Evolutionary conservation across 2,113 vertebrate species (phyloP).

Genomic region (Channa maculata): DNA sequence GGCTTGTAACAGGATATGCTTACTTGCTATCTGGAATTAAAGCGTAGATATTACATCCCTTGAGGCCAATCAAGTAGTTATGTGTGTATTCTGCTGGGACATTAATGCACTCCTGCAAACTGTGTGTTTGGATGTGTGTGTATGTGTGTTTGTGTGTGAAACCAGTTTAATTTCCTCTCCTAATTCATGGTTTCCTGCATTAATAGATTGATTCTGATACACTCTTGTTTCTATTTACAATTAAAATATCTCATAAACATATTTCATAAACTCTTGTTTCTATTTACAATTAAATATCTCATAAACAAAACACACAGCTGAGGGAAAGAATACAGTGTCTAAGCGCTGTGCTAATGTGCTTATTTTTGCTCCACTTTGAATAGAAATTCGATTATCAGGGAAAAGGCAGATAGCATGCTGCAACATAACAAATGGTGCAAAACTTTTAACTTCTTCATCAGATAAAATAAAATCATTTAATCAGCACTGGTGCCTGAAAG

Average conservation of each 20-base stretch:
- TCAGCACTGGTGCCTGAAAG: constrained; percentile 44
- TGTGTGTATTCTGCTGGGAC: constrained; percentile 63
- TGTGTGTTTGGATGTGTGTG: constrained; percentile 36
- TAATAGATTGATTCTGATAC: constrained; percentile 56
- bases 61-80: constrained; percentile 72
- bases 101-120: constrained; percentile 40
- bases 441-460: constrained; percentile 59
- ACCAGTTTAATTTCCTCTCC: constrained; percentile 62
- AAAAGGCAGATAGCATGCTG: constrained; percentile 25
- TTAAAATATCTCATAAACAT: constrained; percentile 65
- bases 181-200: constrained; percentile 65
- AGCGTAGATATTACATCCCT: constrained; percentile 71
- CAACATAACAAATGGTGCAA: constrained; percentile 48
- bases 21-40: constrained; percentile 73
- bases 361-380: constrained; percentile 60
- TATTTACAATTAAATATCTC: constrained; percentile 63
- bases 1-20: constrained; percentile 77
- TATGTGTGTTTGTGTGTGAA: constrained; percentile 42
- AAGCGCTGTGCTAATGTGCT: constrained; percentile 38
- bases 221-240: constrained; percentile 50
- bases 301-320: constrained; percentile 62
- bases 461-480: constrained; percentile 62
- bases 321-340: constrained; percentile 34
- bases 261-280: constrained; percentile 20
- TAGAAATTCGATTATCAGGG: constrained; percentile 58